These are phyloP conservation scores for Tamandua tetradactyla DNA, from an alignment of 2,797 vertebrate species.

Conservation along the genomic window DNA sequence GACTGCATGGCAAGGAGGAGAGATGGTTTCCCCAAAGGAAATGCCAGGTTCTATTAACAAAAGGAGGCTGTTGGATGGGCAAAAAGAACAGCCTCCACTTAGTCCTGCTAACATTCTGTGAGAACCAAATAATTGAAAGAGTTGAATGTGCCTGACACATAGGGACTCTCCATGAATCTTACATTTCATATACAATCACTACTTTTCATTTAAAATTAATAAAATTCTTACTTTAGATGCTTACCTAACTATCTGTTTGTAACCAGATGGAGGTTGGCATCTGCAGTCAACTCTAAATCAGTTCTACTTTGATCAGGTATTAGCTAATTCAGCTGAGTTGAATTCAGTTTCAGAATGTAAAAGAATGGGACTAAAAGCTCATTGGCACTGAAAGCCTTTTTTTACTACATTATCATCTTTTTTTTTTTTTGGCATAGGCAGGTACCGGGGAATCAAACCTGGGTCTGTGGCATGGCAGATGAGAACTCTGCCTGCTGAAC, in stretches of 20 bases:
- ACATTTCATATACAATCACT: neutral
- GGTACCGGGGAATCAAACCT: no score
- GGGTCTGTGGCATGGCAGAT: no score
- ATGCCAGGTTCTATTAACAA: neutral
- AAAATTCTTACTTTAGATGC: neutral
- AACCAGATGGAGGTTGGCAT: neutral
- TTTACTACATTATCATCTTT: neutral
- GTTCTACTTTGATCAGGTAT: neutral
- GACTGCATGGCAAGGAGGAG: neutral
- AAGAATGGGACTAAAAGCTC: neutral
- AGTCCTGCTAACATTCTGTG: neutral
- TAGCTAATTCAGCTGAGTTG: neutral
- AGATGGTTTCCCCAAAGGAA: neutral
- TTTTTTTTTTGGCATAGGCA: no score
- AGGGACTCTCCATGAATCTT: neutral
- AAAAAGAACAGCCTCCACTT: neutral
- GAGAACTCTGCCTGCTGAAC: no score
- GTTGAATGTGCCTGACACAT: neutral
- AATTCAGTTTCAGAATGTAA: neutral
- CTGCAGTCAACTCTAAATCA: neutral
- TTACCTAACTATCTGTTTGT: neutral
- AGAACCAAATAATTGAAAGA: neutral
- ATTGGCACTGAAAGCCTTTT: neutral
- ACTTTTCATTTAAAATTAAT: neutral
- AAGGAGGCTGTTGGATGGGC: neutral